phyloP scores from a whole-genome alignment of 2,113 vertebrate species.

The Mustela lutreola region DNA sequence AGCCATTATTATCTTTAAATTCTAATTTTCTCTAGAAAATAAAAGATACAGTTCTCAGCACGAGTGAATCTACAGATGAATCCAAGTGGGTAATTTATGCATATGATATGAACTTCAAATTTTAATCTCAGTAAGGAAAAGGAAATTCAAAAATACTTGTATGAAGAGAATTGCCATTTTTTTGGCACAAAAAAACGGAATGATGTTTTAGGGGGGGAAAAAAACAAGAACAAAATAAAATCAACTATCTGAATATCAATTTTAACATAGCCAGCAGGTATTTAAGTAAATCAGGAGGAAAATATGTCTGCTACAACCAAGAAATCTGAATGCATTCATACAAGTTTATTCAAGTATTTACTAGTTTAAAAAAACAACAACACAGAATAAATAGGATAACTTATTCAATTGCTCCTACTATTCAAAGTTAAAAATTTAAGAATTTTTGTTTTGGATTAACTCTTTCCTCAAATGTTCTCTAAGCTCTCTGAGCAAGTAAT shows the following conservation, averaged over 20 bases:
- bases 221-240: not conserved
- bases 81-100: constrained; percentile 61
- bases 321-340: constrained; percentile 65
- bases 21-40: constrained; percentile 52
- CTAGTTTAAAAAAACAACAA: not conserved
- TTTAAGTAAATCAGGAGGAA: constrained; percentile 46
- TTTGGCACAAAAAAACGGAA: constrained; percentile 64
- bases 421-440: constrained; percentile 70
- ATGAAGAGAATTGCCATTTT: constrained; percentile 79
- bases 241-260: constrained; percentile 53
- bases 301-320: constrained; percentile 51
- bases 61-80: constrained; percentile 46
- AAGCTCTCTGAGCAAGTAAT: constrained; percentile 63
- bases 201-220: not conserved
- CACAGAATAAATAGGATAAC: constrained; percentile 20
- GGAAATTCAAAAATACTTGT: constrained; percentile 64
- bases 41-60: constrained; percentile 43
- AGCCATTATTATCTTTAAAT: constrained; percentile 43
- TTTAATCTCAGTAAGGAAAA: constrained; percentile 67
- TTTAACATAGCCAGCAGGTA: constrained; percentile 61
- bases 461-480: constrained; percentile 64
- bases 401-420: constrained; percentile 37
- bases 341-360: constrained; percentile 67
- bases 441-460: constrained; percentile 58
- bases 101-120: constrained; percentile 61